A percentile compares a stretch with the other conserved stretches of the same genome.
Conservation (phyloP, 2,113 vertebrate species). For the Ceuthmochares aereus region DNA sequence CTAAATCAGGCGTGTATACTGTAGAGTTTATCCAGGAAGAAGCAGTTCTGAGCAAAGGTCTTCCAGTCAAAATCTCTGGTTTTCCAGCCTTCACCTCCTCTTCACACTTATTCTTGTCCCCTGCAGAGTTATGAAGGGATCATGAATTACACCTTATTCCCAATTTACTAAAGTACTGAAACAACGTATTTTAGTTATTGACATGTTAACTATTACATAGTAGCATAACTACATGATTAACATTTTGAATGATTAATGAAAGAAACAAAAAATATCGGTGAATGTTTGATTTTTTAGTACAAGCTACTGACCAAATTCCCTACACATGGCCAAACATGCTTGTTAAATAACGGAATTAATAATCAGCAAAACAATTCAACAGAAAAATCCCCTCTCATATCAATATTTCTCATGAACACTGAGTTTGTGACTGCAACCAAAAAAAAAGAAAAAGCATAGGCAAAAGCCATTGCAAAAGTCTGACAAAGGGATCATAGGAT, state of each 20-base stretch:
- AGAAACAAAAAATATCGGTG: not conserved
- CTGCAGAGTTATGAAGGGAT: not conserved
- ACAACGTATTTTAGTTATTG: not conserved
- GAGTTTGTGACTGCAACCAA: not conserved
- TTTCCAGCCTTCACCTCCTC: not conserved
- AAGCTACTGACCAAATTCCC: not conserved
- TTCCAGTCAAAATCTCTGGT: not conserved
- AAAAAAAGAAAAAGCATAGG: not conserved
- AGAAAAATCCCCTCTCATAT: not conserved
- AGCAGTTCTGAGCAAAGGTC: not conserved
- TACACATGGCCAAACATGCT: not conserved
- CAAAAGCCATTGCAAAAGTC: not conserved
- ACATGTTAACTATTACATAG: not conserved
- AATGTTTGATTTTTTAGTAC: not conserved
- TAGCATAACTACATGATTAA: not conserved
- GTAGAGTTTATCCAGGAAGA: not conserved
- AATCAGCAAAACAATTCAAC: not conserved
- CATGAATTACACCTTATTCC: fast-evolving
- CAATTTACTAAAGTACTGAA: not conserved
- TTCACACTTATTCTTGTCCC: not conserved
- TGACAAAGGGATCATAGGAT: not conserved
- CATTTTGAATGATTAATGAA: not conserved
- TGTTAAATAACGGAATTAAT: not conserved
- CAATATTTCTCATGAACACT: not conserved
- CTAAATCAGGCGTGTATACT: not conserved